Percentiles rank a stretch among this genome's conserved stretches.
phyloP scores from a whole-genome alignment of 2,888 invertebrate genomes.

The Adelphocoris suturalis region DNA sequence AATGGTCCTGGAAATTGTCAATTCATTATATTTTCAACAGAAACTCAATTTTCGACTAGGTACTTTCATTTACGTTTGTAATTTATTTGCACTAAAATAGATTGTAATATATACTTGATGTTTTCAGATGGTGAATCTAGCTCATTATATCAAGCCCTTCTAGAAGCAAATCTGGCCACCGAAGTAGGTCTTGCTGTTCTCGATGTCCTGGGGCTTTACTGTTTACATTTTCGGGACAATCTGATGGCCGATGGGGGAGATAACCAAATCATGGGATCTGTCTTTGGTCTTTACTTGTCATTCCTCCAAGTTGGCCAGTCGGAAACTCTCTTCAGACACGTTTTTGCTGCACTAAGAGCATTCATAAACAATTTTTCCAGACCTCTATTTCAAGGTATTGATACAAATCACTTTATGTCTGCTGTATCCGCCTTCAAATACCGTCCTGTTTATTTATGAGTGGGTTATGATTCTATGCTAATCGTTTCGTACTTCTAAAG shows the following conservation, averaged over 20 bases:
- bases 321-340: slow-evolving; percentile 92
- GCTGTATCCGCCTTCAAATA: too few species aligned
- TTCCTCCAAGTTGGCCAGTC: slow-evolving; percentile 94
- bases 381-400: slow-evolving; percentile 88
- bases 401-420: neutral
- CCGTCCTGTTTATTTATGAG: too few species aligned
- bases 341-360: slow-evolving; percentile 93
- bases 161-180: slow-evolving; percentile 90
- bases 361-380: slow-evolving; percentile 94
- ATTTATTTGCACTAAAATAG: too few species aligned
- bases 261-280: slow-evolving; percentile 88
- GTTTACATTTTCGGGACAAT: slow-evolving; percentile 85
- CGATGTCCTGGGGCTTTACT: slow-evolving; percentile 92
- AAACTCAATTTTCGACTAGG: too few species aligned
- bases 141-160: slow-evolving; percentile 83
- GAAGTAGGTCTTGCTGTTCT: slow-evolving; percentile 93
- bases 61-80: too few species aligned
- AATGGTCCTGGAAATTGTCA: too few species aligned
- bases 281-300: slow-evolving; percentile 92
- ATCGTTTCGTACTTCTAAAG: slow-evolving; percentile 78
- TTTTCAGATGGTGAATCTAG: slow-evolving; percentile 78
- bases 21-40: too few species aligned
- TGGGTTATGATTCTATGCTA: too few species aligned
- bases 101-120: too few species aligned
- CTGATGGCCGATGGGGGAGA: slow-evolving; percentile 83